Evolutionary conservation across 2,113 vertebrate species (phyloP).

Genomic region (Probosciger aterrimus): DNA sequence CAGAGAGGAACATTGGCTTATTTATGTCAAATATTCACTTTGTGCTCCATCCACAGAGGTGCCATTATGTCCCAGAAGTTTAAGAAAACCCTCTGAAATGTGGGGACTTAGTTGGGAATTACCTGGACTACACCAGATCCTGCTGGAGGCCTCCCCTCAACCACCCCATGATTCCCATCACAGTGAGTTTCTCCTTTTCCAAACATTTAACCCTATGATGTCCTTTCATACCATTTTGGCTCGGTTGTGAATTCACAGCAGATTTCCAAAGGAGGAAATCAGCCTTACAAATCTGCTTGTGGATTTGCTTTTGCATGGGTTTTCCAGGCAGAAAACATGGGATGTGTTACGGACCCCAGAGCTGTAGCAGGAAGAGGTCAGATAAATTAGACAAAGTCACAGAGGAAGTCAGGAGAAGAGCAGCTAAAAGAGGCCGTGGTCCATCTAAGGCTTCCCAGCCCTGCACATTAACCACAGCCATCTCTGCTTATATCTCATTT

Average conservation of each 20-base stretch:
- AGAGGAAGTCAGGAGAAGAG: background rate
- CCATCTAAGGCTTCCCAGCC: background rate
- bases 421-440: background rate
- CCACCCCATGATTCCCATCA: background rate
- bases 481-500: background rate
- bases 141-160: background rate
- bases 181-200: background rate
- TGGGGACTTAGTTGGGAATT: background rate
- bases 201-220: background rate
- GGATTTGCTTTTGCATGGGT: background rate
- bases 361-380: background rate
- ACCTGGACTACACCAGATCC: background rate
- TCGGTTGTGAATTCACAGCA: background rate
- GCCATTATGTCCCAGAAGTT: background rate
- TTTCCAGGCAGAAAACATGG: background rate
- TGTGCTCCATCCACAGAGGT: background rate
- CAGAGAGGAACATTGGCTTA: background rate
- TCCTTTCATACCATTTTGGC: background rate
- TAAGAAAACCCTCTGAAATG: background rate
- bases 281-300: background rate
- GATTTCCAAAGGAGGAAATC: background rate
- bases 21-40: slow-evolving; percentile 2
- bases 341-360: background rate
- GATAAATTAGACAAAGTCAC: background rate
- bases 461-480: slow-evolving; percentile 1